Evolutionary conservation across 2,888 invertebrate genomes (phyloP), one percentile per base, ranked within the genome.

Genomic region (Prosapia bicincta): DNA sequence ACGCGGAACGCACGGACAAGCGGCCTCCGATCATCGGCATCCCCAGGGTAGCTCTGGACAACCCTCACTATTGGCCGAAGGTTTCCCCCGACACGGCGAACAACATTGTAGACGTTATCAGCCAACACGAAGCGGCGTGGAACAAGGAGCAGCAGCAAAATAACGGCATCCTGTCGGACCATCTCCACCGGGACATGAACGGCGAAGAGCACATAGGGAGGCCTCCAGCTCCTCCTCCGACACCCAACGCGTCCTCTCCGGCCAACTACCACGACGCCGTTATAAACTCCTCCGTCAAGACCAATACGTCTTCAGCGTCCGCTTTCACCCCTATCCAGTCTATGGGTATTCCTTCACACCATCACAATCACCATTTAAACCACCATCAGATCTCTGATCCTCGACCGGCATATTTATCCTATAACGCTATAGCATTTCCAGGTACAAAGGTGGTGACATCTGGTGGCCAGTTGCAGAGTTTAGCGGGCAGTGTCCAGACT

Each of bases 301-400:
- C 86, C 77, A 88, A 87, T 83, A 84, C 90, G 43, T 89, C 90
- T 81, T 92, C 93, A 76, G 94, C 93, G 82, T 94, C 94, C 66
- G 97, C 98, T 80, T 98, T 98, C 86, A 97, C 97, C 78, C 97
- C 97, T 65, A 96, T 97, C 84, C 97, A 93, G 83, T 93, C 93
- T 68, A 93, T 93, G 90, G 92, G 93, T 54, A 86, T 85, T 80
- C 93, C 93, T 79, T 76, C 78, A 74, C 83, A 81, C 78, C 94
- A 93, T 84, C 86, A 85, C 74, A 83, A 84, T 23, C 86, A 86
- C 81, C 85, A 85, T 81, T 86, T 93, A 81, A 91, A 93, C 79
- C 86, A 86, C 77, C 85, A 83, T 75, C 79, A 81, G 76, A 79
- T 80, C 76, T 76, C 75, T 72, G 77, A 77, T 68, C 78, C 79